Percentiles rank a stretch among this genome's conserved stretches.
Evolutionary conservation across 2,113 vertebrate genomes (phyloP).

Genomic region (Poecilia latipinna): DNA sequence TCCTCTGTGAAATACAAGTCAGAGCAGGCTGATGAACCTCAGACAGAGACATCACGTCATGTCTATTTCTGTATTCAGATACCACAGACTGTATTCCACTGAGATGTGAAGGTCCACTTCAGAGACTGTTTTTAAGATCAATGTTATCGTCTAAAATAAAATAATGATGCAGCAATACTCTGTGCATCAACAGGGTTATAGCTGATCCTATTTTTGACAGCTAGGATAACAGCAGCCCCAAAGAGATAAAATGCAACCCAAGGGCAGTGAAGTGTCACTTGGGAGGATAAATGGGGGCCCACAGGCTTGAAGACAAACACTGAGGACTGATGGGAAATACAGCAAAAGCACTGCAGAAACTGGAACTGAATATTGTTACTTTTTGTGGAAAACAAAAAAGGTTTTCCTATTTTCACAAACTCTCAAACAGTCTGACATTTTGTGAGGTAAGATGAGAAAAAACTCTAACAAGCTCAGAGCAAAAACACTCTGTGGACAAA

Average conservation of each 20-base stretch:
- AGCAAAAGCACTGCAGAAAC: background rate
- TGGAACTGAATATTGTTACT: background rate
- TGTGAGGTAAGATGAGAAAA: background rate
- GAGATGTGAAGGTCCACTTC: background rate
- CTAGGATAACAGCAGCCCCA: background rate
- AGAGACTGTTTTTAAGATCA: background rate
- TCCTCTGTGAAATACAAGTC: conserved; percentile 49
- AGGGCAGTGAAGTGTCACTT: fast-evolving
- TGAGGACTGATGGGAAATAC: background rate
- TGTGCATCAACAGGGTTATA: background rate
- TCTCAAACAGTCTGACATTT: background rate
- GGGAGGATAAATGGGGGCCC: background rate
- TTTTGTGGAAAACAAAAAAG: background rate
- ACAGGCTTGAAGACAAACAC: conserved; percentile 4
- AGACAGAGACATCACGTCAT: conserved; percentile 1
- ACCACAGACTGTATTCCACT: background rate
- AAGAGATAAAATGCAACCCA: conserved; percentile 4
- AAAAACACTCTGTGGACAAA: background rate
- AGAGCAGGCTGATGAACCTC: background rate
- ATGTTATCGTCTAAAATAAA: background rate
- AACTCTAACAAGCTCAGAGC: background rate
- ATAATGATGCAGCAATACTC: background rate
- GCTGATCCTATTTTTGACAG: conserved; percentile 6
- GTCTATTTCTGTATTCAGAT: conserved; percentile 18
- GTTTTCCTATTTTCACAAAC: background rate